Base-by-base conservation (phyloP, 2,113 vertebrate species). In the Engraulis encrasicolus region DNA sequence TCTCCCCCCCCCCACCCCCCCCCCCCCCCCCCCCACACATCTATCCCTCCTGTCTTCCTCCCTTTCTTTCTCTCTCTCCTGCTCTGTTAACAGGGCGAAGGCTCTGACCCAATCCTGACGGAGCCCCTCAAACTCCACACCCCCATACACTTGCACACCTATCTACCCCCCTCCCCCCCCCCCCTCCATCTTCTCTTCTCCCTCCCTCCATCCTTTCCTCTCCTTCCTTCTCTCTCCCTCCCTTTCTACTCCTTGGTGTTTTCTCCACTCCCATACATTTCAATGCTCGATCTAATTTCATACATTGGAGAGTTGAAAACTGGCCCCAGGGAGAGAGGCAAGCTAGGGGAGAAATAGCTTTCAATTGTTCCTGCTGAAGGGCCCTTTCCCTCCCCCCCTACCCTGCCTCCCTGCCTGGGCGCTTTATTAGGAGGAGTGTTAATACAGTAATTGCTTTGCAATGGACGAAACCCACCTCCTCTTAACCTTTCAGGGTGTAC, bases 281-380 rank as follows among this genome's bases (percentile, higher is more conserved):
- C 95, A 95, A 93, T 92, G 92, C 86, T 93, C 91, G 93, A 96
- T 94, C 93, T 96, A 96, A 98, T 98, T 97, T 96, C 96, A 93
- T 92, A 90, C 91, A 91, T 94, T 94, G 87, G 89, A 95, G 89
- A 95, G 93, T 92, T 89, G 91, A 92, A 94, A 91, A 91, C 95
- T 89, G 95, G 94, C 96, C 96, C 89, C 91, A 93, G 88, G 93
- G 79, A 87, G 80, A 92, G 94, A 12, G 94, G 93, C 91, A n/a
- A n/a, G n/a, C n/a, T n/a, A n/a, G 89, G 95, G 93, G 95, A 94
- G 95, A 96, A 97, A 90, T 95, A 95, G 96, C 94, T 95, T 96
- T 96, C 93, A 93, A 97, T 97, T 96, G 92, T 90, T 93, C 92
- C 91, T 85, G 1, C 2, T 37, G 88, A 79, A 66, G 58, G 27